A percentile compares a stretch with the other conserved stretches of the same genome.
Evolutionary conservation across 2,888 invertebrate species (phyloP).

Genomic region (Sarcophaga variegata): DNA sequence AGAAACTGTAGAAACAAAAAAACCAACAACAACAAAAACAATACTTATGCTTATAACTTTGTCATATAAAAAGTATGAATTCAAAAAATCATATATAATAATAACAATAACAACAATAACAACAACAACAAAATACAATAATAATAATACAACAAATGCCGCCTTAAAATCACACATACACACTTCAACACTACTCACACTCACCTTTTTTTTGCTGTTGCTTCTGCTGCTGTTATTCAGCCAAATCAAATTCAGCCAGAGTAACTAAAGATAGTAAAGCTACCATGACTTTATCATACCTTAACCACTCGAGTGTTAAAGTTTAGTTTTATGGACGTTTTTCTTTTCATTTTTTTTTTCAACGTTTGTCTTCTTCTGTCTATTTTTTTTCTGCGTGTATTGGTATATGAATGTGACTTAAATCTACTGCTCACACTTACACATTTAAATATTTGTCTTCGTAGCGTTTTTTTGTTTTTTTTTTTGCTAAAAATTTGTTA

Average conservation of each 20-base stretch:
- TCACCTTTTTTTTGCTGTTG: neutral
- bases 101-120: conserved; percentile 9
- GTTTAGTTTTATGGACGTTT: conserved; percentile 51
- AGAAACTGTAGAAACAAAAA: neutral
- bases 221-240: neutral
- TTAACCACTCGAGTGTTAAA: conserved; percentile 71
- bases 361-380: conserved; percentile 35
- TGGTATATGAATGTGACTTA: conserved; percentile 8
- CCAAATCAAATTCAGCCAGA: conserved; percentile 53
- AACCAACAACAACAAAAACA: conserved; percentile 47
- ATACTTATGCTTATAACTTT: conserved; percentile 65
- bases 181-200: conserved; percentile 14
- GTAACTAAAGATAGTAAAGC: conserved; percentile 43
- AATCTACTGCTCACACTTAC: conserved; percentile 25
- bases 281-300: conserved; percentile 67
- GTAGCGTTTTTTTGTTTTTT: neutral
- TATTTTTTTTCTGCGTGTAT: conserved; percentile 5
- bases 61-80: conserved; percentile 59
- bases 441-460: conserved; percentile 18
- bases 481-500: conserved; percentile 34
- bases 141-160: conserved; percentile 64
- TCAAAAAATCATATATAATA: conserved; percentile 55
- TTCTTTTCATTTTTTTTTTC: neutral
- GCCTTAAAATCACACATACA: conserved; percentile 66
- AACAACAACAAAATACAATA: conserved; percentile 17